A percentile compares a stretch with the other conserved stretches of the same genome.
Conservation (phyloP, 2,113 vertebrate species). For the Macaca fascicularis region T2T-MFA8v1.1 NC_088381.1:84236001-84236500, state of each 20-base stretch:
- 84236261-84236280: background rate
- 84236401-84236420: constrained; percentile 22
- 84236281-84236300: background rate
- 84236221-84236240: background rate
- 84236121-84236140: background rate
- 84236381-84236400: background rate
- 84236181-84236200: constrained; percentile 16
- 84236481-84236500: constrained; percentile 6
- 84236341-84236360: background rate
- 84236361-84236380: background rate
- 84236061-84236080: background rate
- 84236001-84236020: constrained; percentile 47
- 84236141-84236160: background rate
- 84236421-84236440: background rate
- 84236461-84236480: background rate
- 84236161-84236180: constrained; percentile 50
- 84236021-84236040: constrained; percentile 21
- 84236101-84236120: background rate
- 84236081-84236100: background rate
- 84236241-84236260: background rate
- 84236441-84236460: constrained; percentile 3
- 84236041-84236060: constrained; percentile 34
- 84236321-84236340: background rate
- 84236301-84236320: background rate
- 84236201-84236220: background rate